Conservation (phyloP, 2,888 invertebrate species). For the Hydrotaea cyrtoneurina region DNA sequence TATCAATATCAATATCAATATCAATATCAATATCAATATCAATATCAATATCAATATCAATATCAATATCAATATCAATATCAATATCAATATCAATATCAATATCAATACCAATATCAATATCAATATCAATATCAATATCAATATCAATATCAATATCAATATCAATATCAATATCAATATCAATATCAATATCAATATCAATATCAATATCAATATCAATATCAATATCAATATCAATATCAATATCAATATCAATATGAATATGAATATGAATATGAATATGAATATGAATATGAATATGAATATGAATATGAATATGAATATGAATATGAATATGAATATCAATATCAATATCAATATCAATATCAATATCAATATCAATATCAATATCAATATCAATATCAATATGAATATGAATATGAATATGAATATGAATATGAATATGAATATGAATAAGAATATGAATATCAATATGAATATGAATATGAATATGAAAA, state of each 20-base stretch:
- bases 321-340: background rate
- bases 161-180: slow-evolving; percentile 7
- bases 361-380: slow-evolving; percentile 7
- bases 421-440: background rate
- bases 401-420: background rate
- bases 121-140: no score
- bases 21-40: slow-evolving; percentile 7
- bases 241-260: slow-evolving; percentile 7
- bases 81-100: slow-evolving; percentile 2
- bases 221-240: slow-evolving; percentile 7
- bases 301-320: background rate
- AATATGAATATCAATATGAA: no score
- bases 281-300: background rate
- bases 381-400: slow-evolving; percentile 7
- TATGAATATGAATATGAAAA: no score
- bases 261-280: background rate
- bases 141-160: slow-evolving; percentile 7
- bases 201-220: slow-evolving; percentile 7
- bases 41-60: slow-evolving; percentile 7
- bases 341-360: slow-evolving; percentile 7
- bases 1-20: slow-evolving; percentile 7
- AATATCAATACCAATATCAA: no score
- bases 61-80: slow-evolving; percentile 7
- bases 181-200: slow-evolving; percentile 7
- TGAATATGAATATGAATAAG: no score